Percentiles rank a stretch among this genome's conserved stretches.
These are phyloP conservation scores for Subacronicta megacephala DNA, from an alignment of 2,888 invertebrate species.

Conservation along the genomic window DNA sequence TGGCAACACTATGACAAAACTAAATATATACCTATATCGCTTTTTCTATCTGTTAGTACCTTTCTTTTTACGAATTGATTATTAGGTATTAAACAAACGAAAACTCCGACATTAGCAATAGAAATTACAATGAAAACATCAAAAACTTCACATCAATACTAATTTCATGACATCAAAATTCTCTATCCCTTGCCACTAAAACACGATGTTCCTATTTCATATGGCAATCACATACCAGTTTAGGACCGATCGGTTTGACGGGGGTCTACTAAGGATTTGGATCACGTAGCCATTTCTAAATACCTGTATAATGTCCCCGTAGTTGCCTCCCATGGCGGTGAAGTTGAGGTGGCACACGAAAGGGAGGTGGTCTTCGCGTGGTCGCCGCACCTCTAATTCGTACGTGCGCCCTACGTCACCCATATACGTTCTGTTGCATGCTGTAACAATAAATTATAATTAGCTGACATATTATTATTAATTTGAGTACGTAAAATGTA, in stretches of 20 bases:
- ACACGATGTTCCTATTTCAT: slow-evolving; percentile 53
- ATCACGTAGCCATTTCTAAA: slow-evolving; percentile 55
- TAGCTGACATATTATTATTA: background rate
- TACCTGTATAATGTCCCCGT: slow-evolving; percentile 78
- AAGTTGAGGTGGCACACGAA: slow-evolving; percentile 95
- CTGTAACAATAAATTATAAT: slow-evolving; percentile 80
- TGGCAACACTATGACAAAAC: no score
- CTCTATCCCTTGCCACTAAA: slow-evolving; percentile 31
- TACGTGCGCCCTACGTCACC: slow-evolving; percentile 95
- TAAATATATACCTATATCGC: no score
- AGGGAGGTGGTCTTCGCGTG: slow-evolving; percentile 93
- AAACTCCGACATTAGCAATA: background rate
- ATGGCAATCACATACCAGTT: slow-evolving; percentile 57
- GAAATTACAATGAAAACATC: background rate
- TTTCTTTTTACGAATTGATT: no score
- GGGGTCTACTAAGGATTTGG: slow-evolving; percentile 38
- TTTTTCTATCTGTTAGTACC: no score
- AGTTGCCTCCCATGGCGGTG: slow-evolving; percentile 93
- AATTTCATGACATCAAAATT: slow-evolving; percentile 39
- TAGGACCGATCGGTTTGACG: slow-evolving; percentile 49
- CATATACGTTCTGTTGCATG: slow-evolving; percentile 95
- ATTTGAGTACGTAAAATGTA: no score
- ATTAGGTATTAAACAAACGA: no score
- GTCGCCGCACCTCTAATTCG: slow-evolving; percentile 93
- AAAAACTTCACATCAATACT: slow-evolving; percentile 23